Evolutionary conservation across 2,888 invertebrate species (phyloP), one percentile per base, ranked within the genome.

Genomic region (Brachyptera risi): DNA sequence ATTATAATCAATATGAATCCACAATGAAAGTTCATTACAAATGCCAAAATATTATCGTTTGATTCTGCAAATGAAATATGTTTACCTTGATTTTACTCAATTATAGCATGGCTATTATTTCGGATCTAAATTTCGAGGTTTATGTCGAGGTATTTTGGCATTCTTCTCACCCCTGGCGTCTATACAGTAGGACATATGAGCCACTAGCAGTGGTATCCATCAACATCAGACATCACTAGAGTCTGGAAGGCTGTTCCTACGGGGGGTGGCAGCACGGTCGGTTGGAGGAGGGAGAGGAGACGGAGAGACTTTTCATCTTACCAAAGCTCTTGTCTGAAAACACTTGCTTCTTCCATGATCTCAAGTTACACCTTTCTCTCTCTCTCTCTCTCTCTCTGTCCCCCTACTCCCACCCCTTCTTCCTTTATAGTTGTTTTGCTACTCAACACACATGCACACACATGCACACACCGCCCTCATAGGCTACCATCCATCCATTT

Each of bases 211-310:
- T 54, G 54, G 54, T 54, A 37, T 37, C 54, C 35, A 27, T 51
- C 51, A 51, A 51, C 17, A 51, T 15, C 31, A 51, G 51, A 51
- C 51, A 51, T 27, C 51, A 51, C 50, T 51, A 26, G 50, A 51
- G 21, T n/a, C n/a, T n/a, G n/a, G n/a, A n/a, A n/a, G n/a, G 17
- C 4, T n/a, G n/a, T n/a, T n/a, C n/a, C n/a, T n/a, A n/a, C n/a
- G n/a, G n/a, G n/a, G 40, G 40, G 7, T 35, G 35, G 35, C 7
- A 15, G 17, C 21, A 44, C 44, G 11, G 19, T 17, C 11, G 44
- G 19, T n/a, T 2, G 19, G 44, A 15, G 7, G 7, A 15, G 40
- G 40, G 40, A 15, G 40, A 15, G n/a, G n/a, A n/a, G n/a, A n/a
- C n/a, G 40, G 40, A 5, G n/a, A 9, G 40, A 40, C 40, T 40